Base-by-base conservation (phyloP, 2,113 vertebrate species). In the Garra rufa region DNA sequence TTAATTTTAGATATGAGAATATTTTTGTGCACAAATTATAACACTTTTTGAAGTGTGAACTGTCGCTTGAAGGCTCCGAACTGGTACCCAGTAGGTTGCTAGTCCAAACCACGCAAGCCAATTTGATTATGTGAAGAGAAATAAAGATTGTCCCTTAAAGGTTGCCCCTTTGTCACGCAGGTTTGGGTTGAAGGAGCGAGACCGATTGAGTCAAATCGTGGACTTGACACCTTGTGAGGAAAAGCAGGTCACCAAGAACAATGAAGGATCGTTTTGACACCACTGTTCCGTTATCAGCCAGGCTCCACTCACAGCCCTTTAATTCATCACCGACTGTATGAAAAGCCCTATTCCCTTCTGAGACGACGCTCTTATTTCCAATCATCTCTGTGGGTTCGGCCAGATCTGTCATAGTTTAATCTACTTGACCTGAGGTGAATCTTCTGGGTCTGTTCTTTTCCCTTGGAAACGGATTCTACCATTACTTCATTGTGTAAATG, bases 391-490 rank as follows among this genome's bases (percentile, higher is more conserved):
- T 83, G 59, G 81, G 67, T 85, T 73, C 41, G 10, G 59, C 87
- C 76, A 85, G 52, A 85, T 85, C 67, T 48, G 67, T 83, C 83
- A 73, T 79, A 74, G 57, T 83, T 71, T 84, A 76, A 81, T 75
- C 30, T 73, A 52, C 84, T 76, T 83, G 81, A 83, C 87, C 87
- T 76, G 65, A 46, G 65, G 85, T 83, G 44, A 69, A 82, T 52
- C 17, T 52, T 76, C 61, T 59, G 14, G 24, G 73, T 48, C 61
- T 3, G 2, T 76, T 69, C 15, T 14, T 65, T 78, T 34, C 17
- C 41, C 9, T 24, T 52, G 46, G 28, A 52, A 70, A 14, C 3
- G n/a, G 11, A 73, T 65, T 61, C 46, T 41, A n/a, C n/a, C 9
- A 24, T 61, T 84, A 10, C 14, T 34, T 75, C 52, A 28, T 81